phyloP scores from a whole-genome alignment of 2,113 vertebrate species.

The Columbina picui region DNA sequence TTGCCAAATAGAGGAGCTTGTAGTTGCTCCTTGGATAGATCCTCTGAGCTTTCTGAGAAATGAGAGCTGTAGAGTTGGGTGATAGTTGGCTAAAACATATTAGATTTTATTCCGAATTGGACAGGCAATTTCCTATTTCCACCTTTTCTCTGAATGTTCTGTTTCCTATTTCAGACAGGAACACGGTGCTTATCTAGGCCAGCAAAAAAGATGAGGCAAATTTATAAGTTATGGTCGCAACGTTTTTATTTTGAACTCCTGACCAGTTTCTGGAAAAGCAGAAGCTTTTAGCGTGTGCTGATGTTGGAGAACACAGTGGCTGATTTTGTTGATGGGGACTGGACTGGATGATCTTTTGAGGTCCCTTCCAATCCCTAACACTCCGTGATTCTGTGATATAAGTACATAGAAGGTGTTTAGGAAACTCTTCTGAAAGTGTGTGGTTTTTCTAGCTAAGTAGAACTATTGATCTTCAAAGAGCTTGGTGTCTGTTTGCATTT shows the following conservation, averaged over 20 bases:
- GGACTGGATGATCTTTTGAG: no score
- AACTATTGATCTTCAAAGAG: neutral
- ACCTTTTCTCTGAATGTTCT: neutral
- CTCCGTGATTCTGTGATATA: no score
- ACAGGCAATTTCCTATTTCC: neutral
- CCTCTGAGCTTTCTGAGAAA: neutral
- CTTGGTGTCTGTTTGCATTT: neutral
- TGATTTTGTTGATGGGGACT: neutral
- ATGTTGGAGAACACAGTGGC: neutral
- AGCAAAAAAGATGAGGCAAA: neutral
- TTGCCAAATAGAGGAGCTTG: neutral
- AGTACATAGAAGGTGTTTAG: neutral
- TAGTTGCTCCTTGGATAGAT: neutral
- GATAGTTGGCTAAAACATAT: neutral
- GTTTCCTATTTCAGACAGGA: neutral
- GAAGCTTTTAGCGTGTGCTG: neutral
- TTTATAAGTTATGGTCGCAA: neutral
- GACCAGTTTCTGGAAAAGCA: neutral
- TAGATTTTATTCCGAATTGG: neutral
- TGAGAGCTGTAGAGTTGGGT: neutral
- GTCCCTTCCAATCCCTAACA: no score
- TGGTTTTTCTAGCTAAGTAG: neutral
- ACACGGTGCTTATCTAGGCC: neutral
- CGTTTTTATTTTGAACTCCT: neutral
- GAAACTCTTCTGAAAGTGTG: neutral